Evolutionary conservation across 37 sponge, comb jelly and placozoan genomes (phyloP).

Genomic region (Mnemiopsis leidyi): DNA sequence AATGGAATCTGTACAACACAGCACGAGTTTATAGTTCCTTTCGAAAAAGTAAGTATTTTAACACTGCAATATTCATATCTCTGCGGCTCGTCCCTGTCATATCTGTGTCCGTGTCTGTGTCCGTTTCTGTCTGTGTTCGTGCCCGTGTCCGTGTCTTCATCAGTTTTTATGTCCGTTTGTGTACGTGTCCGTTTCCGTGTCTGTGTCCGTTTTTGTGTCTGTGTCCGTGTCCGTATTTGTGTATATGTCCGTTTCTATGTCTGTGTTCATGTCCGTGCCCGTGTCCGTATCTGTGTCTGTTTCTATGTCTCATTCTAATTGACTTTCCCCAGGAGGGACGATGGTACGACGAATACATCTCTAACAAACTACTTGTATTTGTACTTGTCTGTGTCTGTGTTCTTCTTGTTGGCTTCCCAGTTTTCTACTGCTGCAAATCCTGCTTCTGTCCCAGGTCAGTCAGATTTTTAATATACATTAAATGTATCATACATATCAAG

Average conservation of each 20-base stretch:
- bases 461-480: too few relatives aligned
- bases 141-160: too few relatives aligned
- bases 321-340: background rate
- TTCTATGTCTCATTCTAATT: background rate
- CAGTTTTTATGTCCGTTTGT: background rate
- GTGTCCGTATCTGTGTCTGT: background rate
- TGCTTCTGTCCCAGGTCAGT: slow-evolving; percentile 19
- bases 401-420: background rate
- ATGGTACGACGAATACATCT: background rate
- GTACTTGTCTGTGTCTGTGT: background rate
- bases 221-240: background rate
- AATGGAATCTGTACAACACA: background rate
- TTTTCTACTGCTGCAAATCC: background rate
- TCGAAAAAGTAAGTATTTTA: background rate
- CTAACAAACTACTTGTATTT: background rate
- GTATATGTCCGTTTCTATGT: background rate
- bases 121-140: too few relatives aligned
- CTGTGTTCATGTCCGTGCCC: background rate
- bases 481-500: too few relatives aligned
- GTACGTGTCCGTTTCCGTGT: background rate
- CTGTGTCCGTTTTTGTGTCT: background rate
- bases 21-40: background rate
- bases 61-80: too few relatives aligned
- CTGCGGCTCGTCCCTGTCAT: too few relatives aligned
- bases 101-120: too few relatives aligned